Evolutionary conservation across 2,113 vertebrate species (phyloP).

Genomic region (Laterallus jamaicensis): DNA sequence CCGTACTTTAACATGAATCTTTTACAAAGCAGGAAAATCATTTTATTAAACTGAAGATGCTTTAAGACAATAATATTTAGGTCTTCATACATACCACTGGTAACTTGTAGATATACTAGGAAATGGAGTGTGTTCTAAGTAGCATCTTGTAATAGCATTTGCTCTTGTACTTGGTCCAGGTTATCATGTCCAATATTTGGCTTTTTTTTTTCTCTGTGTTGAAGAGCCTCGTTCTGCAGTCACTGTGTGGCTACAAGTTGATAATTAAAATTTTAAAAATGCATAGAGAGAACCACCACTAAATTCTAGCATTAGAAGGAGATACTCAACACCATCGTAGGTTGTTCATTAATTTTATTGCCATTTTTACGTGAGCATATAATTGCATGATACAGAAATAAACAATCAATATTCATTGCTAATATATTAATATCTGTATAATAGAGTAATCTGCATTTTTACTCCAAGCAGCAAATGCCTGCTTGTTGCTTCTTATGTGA

Average conservation of each 20-base stretch:
- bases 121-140: not conserved
- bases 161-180: not conserved
- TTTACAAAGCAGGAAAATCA: not conserved
- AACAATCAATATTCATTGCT: not conserved
- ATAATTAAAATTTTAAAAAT: not conserved
- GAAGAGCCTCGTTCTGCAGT: not conserved
- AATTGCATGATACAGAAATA: not conserved
- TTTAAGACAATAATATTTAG: not conserved
- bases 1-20: not conserved
- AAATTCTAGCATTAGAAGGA: not conserved
- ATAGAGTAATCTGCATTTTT: slow-evolving; percentile 2
- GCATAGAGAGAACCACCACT: not conserved
- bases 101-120: not conserved
- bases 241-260: not conserved
- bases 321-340: not conserved
- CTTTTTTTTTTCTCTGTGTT: not conserved
- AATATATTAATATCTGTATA: not conserved
- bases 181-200: not conserved
- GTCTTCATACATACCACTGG: not conserved
- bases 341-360: not conserved
- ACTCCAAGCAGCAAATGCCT: not conserved
- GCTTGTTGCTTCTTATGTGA: not conserved
- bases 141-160: not conserved
- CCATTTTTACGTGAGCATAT: not conserved
- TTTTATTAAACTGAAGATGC: not conserved